Base-by-base conservation (phyloP, 2,113 vertebrate species). In the Hyperopisus bebe region DNA sequence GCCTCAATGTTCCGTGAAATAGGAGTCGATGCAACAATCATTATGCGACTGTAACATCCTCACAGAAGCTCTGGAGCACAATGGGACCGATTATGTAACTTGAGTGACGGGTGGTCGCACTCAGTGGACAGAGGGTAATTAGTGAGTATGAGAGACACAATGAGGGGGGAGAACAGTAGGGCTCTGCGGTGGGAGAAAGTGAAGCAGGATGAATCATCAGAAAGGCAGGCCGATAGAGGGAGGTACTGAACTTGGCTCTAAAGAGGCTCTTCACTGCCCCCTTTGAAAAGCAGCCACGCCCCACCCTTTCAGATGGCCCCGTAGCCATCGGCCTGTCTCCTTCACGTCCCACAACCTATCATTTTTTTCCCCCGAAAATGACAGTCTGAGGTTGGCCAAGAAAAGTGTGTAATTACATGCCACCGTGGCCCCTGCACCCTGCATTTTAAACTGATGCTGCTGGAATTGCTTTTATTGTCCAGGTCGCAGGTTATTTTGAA, bases 381-480 rank as follows among this genome's bases (percentile, higher is more conserved):
- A 13, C 88, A 88, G 44, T 50, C 88, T 21, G 15, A 58, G 86
- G 44, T 42, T 80, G 31, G 35, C 74, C 35, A 39, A 42, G 35
- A 27, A 88, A 27, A 88, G 6, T 66, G 50, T 89, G 89, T 90
- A 91, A 91, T 92, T 90, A 90, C 50, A 53, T 1, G 35, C 86
- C 86, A 90, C 53, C 47, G 88, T 89, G 86, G 86, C 21, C 50
- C 90, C 74, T 48, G 42, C 70, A 53, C 48, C 55, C 62, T 80
- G 44, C 87, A 47, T 42, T 84, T 84, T 58, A 84, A 89, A 46
- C 51, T 35, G 21, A 27, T 77, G 62, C 47, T 27, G 85, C 0
- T n/a, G 13, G 50, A 55, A 87, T 19, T 7, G 47, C 47, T 21
- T 55, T 87, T 87, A 87, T 35, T 15, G 19, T 44, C 15, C 39